phyloP scores from a whole-genome alignment of 1,140 invertebrate species.

The Cephus cinctus region DNA sequence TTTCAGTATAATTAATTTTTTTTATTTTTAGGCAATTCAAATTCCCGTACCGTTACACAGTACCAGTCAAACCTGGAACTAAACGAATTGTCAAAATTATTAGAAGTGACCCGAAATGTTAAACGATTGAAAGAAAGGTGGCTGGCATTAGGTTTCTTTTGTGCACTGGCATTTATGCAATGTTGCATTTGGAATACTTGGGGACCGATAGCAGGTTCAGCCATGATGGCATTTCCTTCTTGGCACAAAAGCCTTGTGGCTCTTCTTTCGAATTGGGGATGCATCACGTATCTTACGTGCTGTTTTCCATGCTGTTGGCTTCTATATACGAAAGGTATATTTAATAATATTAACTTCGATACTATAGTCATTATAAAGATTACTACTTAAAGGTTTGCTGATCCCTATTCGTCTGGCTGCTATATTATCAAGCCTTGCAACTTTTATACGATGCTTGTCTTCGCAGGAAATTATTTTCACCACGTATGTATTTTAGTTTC shows the following conservation, averaged over 20 bases:
- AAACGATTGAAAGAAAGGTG: constrained; percentile 25
- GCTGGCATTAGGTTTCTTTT: constrained; percentile 31
- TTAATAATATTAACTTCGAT: not conserved
- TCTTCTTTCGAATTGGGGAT: constrained; percentile 57
- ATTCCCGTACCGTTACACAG: too few species aligned
- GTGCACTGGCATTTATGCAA: constrained; percentile 28
- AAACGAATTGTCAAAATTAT: not conserved
- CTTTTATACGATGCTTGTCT: constrained; percentile 32
- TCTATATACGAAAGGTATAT: constrained; percentile 39
- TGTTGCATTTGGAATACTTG: constrained; percentile 58
- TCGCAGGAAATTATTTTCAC: constrained; percentile 27
- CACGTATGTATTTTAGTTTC: constrained; percentile 28
- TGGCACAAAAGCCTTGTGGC: constrained; percentile 54
- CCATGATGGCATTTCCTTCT: constrained; percentile 48
- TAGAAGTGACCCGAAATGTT: not conserved
- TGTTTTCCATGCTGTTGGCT: constrained; percentile 53
- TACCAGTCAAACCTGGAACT: too few species aligned
- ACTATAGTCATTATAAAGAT: not conserved
- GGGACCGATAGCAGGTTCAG: constrained; percentile 55
- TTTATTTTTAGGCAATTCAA: too few species aligned
- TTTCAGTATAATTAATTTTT: too few species aligned
- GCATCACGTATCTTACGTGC: constrained; percentile 52
- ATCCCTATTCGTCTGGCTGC: constrained; percentile 29
- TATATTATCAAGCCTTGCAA: constrained; percentile 31
- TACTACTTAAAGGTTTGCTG: constrained; percentile 23